phyloP scores from a whole-genome alignment of 2,888 invertebrate genomes.

The Leptinotarsa peninsularis region DNA sequence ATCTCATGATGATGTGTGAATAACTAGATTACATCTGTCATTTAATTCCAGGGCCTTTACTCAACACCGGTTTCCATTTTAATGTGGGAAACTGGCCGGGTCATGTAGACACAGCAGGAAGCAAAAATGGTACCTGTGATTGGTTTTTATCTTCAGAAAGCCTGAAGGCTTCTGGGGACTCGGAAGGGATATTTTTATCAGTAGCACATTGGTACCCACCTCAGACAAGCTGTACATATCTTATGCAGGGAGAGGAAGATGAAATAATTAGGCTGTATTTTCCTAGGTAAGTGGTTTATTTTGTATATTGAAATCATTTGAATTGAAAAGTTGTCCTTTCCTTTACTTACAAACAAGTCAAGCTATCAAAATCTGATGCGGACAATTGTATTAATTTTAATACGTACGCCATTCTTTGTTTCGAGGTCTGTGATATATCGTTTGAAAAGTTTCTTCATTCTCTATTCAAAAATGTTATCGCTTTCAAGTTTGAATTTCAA shows the following conservation, averaged over 20 bases:
- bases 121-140: conserved; percentile 87
- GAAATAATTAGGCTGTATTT: conserved; percentile 92
- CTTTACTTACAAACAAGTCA: background rate
- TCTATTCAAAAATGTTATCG: no score
- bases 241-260: conserved; percentile 86
- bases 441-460: no score
- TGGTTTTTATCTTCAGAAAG: conserved; percentile 89
- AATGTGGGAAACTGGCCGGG: conserved; percentile 96
- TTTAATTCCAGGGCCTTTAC: conserved; percentile 75
- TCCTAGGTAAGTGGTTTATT: conserved; percentile 74
- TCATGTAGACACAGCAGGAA: conserved; percentile 89
- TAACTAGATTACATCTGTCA: background rate
- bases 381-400: no score
- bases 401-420: no score
- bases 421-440: no score
- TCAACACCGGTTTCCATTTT: conserved; percentile 94
- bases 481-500: no score
- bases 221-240: conserved; percentile 91
- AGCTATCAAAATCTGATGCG: background rate
- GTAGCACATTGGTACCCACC: conserved; percentile 96
- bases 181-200: conserved; percentile 89
- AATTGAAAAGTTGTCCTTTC: background rate
- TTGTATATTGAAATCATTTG: background rate
- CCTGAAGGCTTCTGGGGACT: conserved; percentile 80
- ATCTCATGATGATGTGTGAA: no score